Conservation (phyloP, 2,888 invertebrate species). For the Scelioninae gen. 1 region DNA sequence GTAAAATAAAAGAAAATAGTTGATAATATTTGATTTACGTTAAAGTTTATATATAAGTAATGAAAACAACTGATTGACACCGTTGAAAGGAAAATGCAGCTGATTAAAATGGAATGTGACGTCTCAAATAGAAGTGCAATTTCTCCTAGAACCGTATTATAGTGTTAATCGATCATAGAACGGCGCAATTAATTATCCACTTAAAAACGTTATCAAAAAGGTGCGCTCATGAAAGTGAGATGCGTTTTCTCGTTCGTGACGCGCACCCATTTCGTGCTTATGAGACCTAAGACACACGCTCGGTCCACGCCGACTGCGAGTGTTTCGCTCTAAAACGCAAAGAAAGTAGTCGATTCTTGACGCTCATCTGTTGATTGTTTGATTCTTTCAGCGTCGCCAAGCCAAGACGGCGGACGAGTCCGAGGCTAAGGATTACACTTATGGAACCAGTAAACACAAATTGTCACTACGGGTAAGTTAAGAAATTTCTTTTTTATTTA, state of each 20-base stretch:
- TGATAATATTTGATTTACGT: too few relatives aligned
- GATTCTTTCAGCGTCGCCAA: slow-evolving; percentile 78
- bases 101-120: too few relatives aligned
- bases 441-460: slow-evolving; percentile 79
- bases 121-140: slow-evolving; percentile 25
- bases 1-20: too few relatives aligned
- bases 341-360: slow-evolving; percentile 77
- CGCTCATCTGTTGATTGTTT: slow-evolving; percentile 53
- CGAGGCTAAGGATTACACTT: slow-evolving; percentile 79
- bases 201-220: slow-evolving; percentile 59
- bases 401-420: slow-evolving; percentile 78
- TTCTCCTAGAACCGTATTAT: slow-evolving; percentile 23
- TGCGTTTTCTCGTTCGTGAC: slow-evolving; percentile 70
- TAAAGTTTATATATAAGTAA: too few relatives aligned
- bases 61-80: too few relatives aligned
- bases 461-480: slow-evolving; percentile 81
- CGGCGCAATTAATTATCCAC: slow-evolving; percentile 47
- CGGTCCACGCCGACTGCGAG: too few relatives aligned
- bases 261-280: slow-evolving; percentile 31
- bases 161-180: slow-evolving; percentile 31
- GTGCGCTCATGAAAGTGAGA: slow-evolving; percentile 61
- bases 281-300: slow-evolving; percentile 68
- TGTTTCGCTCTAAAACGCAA: slow-evolving; percentile 81
- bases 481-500: too few relatives aligned
- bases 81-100: too few relatives aligned